Base-by-base conservation (phyloP, 2,888 invertebrate species). In the Allolobophora icterica region DNA sequence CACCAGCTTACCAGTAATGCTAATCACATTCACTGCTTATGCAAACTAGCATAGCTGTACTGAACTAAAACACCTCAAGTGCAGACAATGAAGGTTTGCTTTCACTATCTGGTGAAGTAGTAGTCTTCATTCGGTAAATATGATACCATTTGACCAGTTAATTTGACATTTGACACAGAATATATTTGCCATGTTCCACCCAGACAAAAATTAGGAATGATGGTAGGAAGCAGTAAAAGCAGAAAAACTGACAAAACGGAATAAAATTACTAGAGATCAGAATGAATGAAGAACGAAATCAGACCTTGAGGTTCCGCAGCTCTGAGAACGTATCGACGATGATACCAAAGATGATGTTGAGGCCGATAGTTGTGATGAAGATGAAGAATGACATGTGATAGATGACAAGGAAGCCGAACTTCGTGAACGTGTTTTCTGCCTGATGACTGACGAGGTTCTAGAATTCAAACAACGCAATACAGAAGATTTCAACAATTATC, bases 271-370 rank as follows among this genome's bases (percentile, higher is more conserved):
- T n/a, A n/a, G 5, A 30, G n/a, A 71, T 71, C 11, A n/a, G n/a
- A 71, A n/a, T 89, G 89, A 89, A 45, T 33, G 21, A 40, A 21
- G 5, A 17, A 24, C 15, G 40, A 89, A 4, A 1, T 11, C 92
- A 92, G 91, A 95, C 95, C 94, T 95, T 95, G 89, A 95, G 94
- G 92, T 95, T 95, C 92, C 95, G 93, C 30, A 95, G 94, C 92
- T 95, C 95, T 6, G 95, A 95, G 94, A 95, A 95, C 6, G 95
- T 95, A 93, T 95, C 95, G 45, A 95, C 95, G 91, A 95, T 95
- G 94, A 95, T 95, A 94, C 95, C 95, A 92, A 95, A 95, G 94
- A 95, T 95, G 93, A 95, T 95, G 94, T 95, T 95, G 91, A 95
- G 94, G 40, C 95, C 95, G 92, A 95, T 95, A 89, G 95, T 95